Percentiles rank a stretch among this genome's conserved stretches.
phyloP scores from a whole-genome alignment of 1,140 invertebrate genomes.

The Drosophila orena region DNA sequence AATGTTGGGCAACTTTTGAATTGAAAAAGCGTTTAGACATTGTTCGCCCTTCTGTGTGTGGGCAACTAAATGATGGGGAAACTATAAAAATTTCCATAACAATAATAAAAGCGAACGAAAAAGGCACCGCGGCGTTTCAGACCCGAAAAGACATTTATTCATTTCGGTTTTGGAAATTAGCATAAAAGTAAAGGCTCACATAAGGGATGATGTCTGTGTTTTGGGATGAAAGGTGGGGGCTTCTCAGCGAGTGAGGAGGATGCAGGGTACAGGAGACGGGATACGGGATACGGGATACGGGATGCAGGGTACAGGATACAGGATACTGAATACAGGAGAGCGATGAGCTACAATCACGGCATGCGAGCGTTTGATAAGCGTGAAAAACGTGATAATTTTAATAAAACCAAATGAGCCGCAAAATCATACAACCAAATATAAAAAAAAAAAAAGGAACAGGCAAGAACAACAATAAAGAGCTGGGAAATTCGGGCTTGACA shows the following conservation, averaged over 20 bases:
- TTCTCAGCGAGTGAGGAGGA: background rate
- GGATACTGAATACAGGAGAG: background rate
- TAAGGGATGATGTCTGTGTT: conserved; percentile 28
- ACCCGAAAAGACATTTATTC: conserved; percentile 74
- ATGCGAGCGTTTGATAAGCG: conserved; percentile 67
- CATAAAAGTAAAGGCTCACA: conserved; percentile 70
- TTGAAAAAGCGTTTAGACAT: conserved; percentile 78
- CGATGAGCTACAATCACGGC: conserved; percentile 69
- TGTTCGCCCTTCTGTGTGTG: conserved; percentile 35
- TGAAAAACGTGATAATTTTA: conserved; percentile 80
- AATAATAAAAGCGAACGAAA: conserved; percentile 75
- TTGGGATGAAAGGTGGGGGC: background rate
- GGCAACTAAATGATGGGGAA: conserved; percentile 79
- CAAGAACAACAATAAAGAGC: conserved; percentile 8
- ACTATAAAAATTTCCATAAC: conserved; percentile 84
- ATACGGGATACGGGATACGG: too few relatives aligned
- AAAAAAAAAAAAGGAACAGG: conserved; percentile 1
- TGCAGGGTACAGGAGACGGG: background rate
- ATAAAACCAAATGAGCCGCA: conserved; percentile 80
- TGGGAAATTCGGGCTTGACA: conserved; percentile 3
- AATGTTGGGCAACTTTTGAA: conserved; percentile 60
- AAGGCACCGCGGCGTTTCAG: conserved; percentile 32
- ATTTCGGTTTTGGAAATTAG: conserved; percentile 77
- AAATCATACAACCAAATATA: conserved; percentile 68
- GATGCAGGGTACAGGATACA: background rate